Evolutionary conservation across 2,797 vertebrate species (phyloP).

Genomic region (Morelia viridis): DNA sequence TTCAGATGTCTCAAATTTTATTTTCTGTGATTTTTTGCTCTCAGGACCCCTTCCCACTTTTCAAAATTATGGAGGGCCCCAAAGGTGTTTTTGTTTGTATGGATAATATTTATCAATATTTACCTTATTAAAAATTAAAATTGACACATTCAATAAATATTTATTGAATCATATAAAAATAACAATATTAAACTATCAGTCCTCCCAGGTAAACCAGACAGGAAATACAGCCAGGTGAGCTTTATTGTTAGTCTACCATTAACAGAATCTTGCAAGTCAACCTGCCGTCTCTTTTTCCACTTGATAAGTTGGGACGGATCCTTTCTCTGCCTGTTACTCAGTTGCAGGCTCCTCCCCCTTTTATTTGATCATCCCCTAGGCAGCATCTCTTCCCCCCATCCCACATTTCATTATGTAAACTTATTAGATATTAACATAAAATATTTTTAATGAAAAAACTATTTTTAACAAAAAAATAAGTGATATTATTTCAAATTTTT

Average conservation of each 20-base stretch:
- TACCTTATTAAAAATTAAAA: background rate
- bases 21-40: background rate
- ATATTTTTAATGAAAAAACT: background rate
- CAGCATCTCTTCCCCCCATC: too few species aligned
- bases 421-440: background rate
- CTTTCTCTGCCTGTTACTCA: too few species aligned
- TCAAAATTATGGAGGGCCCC: background rate
- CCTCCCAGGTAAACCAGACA: too few species aligned
- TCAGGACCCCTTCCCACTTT: background rate
- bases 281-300: too few species aligned
- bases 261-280: too few species aligned
- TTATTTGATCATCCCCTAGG: too few species aligned
- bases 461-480: background rate
- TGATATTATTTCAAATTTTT: background rate
- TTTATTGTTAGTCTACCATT: too few species aligned
- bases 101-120: background rate
- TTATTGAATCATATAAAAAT: background rate
- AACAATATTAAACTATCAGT: background rate
- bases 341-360: too few species aligned
- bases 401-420: too few species aligned
- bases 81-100: background rate
- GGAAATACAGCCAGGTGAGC: too few species aligned
- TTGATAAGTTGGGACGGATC: too few species aligned
- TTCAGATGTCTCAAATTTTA: background rate
- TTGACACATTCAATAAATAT: background rate